Conservation (phyloP, 2,888 invertebrate species). For the Psylliodes chrysocephalus region DNA sequence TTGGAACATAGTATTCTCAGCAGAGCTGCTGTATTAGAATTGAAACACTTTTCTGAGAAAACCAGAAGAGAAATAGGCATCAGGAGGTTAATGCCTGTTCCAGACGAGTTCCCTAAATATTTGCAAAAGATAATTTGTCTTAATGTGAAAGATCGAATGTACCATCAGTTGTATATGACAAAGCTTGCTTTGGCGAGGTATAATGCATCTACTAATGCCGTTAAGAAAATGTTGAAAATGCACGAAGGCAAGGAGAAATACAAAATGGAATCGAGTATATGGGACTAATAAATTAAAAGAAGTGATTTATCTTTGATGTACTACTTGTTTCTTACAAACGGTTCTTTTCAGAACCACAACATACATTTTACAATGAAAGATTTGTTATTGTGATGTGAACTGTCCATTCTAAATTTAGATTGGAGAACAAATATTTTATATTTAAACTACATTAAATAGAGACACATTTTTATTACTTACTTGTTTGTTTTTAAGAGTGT, state of each 20-base stretch:
- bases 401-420: no score
- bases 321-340: no score
- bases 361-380: no score
- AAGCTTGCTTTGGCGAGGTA: background rate
- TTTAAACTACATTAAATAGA: no score
- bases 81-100: background rate
- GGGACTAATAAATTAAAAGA: no score
- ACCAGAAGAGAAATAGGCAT: background rate
- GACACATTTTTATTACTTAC: no score
- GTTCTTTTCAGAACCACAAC: no score
- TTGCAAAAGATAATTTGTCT: background rate
- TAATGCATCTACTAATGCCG: background rate
- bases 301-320: no score
- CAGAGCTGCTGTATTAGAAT: background rate
- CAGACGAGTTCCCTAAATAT: background rate
- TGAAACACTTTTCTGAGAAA: background rate
- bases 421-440: no score
- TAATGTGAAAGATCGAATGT: constrained; percentile 1
- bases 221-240: constrained; percentile 9
- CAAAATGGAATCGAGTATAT: background rate
- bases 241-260: background rate
- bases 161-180: background rate
- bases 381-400: no score
- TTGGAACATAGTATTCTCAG: background rate
- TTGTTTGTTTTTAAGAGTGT: no score